Conservation (phyloP, 2,113 vertebrate species). For the Lates calcarifer region DNA sequence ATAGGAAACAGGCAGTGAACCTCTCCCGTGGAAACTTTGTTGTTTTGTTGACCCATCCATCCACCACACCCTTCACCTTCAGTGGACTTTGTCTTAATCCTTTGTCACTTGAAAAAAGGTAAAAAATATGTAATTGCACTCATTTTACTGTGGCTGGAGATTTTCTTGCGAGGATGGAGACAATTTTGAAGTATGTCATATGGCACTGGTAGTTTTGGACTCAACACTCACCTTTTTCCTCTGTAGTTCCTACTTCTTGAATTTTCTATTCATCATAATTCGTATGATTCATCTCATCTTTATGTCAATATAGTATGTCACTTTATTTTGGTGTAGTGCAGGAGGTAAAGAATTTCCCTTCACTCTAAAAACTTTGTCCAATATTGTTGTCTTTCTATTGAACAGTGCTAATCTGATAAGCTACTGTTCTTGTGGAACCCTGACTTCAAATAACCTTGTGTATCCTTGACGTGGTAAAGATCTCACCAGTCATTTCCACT, state of each 20-base stretch:
- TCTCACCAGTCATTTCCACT: constrained; percentile 68
- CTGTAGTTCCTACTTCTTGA: background rate
- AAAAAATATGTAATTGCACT: too few species aligned
- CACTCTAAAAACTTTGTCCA: constrained; percentile 5
- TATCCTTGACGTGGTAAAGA: constrained; percentile 76
- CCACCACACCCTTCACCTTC: background rate
- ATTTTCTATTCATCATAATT: background rate
- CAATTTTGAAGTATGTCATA: background rate
- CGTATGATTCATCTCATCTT: background rate
- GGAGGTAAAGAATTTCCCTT: background rate
- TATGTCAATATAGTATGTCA: background rate
- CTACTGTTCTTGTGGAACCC: constrained; percentile 49
- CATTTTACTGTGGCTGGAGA: background rate
- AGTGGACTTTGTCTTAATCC: background rate
- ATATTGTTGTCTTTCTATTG: constrained; percentile 21
- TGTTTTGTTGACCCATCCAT: background rate
- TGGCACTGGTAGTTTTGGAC: background rate
- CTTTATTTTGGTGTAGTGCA: background rate
- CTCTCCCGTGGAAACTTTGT: background rate
- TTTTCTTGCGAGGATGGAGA: background rate
- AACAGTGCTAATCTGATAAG: constrained; percentile 54
- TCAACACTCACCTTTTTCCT: background rate
- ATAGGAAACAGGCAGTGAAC: too few species aligned
- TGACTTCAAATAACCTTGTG: constrained; percentile 74
- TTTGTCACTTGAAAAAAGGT: background rate